phyloP scores from a whole-genome alignment of 2,888 invertebrate genomes.

The Cyclophora punctaria region DNA sequence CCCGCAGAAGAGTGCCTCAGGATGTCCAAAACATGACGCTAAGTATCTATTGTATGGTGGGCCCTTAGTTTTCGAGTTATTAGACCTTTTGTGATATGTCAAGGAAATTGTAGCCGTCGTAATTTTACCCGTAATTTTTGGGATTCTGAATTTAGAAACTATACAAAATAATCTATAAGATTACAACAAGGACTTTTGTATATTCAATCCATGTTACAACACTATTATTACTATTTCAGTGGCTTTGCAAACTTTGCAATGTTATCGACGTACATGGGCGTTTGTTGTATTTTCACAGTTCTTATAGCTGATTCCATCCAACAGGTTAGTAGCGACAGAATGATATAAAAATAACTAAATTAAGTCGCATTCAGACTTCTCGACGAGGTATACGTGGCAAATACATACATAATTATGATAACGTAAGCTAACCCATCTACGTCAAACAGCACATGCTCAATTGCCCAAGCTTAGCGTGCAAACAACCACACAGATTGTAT shows the following conservation, averaged over 20 bases:
- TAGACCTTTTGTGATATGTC: neutral
- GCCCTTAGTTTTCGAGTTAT: neutral
- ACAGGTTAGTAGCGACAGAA: constrained; percentile 59
- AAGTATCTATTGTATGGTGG: too few relatives aligned
- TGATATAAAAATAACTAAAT: too few relatives aligned
- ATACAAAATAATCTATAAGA: neutral
- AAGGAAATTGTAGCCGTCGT: neutral
- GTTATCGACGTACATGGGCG: constrained; percentile 80
- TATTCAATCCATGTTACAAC: neutral
- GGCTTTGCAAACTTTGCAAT: constrained; percentile 77
- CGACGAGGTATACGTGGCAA: too few relatives aligned
- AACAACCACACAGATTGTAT: too few relatives aligned
- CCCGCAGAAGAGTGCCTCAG: too few relatives aligned
- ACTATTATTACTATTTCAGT: constrained; percentile 33
- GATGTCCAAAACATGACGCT: too few relatives aligned
- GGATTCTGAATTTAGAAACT: neutral
- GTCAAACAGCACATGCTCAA: too few relatives aligned
- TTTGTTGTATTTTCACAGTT: constrained; percentile 85
- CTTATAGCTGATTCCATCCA: constrained; percentile 81
- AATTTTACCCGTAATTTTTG: neutral
- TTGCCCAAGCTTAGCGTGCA: too few relatives aligned
- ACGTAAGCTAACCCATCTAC: too few relatives aligned
- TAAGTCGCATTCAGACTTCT: too few relatives aligned
- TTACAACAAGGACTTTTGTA: neutral
- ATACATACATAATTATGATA: too few relatives aligned